These are phyloP conservation scores for Nannoperca obscura DNA, from an alignment of 2,797 vertebrate genomes.

Conservation along the genomic window DNA sequence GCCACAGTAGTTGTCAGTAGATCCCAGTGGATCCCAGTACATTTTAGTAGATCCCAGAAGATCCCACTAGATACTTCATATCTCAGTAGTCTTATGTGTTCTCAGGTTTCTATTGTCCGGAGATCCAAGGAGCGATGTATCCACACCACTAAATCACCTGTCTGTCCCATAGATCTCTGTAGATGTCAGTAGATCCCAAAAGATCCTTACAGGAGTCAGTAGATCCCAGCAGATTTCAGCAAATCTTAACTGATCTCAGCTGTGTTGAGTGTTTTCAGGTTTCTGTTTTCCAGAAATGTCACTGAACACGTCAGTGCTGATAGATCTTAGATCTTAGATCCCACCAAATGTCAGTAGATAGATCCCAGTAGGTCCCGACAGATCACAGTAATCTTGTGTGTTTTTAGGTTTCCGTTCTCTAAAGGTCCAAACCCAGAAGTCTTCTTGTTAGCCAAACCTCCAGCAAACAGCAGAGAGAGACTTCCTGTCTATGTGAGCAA, in stretches of 20 bases:
- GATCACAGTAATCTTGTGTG: neutral
- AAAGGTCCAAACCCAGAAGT: slow-evolving; percentile 91
- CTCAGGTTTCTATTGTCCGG: no score
- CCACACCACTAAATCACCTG: no score
- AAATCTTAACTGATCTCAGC: neutral
- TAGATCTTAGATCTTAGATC: neutral
- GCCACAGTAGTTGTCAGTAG: no score
- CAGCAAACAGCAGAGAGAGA: slow-evolving; percentile 88
- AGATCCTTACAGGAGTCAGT: no score
- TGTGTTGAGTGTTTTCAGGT: slow-evolving; percentile 65
- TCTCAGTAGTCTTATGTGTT: neutral
- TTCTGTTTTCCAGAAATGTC: no score
- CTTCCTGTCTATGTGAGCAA: slow-evolving; percentile 90
- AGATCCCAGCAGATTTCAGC: neutral
- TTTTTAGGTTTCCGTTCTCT: slow-evolving; percentile 90
- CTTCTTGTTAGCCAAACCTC: slow-evolving; percentile 89
- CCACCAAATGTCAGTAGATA: neutral
- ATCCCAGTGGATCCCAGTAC: neutral
- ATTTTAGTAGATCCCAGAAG: neutral
- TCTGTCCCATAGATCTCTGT: neutral
- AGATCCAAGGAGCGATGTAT: no score
- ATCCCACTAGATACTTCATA: neutral
- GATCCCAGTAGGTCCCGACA: neutral
- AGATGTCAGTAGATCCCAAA: neutral
- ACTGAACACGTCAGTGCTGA: no score